phyloP scores from a whole-genome alignment of 2,113 vertebrate species.

The Mola mola region DNA sequence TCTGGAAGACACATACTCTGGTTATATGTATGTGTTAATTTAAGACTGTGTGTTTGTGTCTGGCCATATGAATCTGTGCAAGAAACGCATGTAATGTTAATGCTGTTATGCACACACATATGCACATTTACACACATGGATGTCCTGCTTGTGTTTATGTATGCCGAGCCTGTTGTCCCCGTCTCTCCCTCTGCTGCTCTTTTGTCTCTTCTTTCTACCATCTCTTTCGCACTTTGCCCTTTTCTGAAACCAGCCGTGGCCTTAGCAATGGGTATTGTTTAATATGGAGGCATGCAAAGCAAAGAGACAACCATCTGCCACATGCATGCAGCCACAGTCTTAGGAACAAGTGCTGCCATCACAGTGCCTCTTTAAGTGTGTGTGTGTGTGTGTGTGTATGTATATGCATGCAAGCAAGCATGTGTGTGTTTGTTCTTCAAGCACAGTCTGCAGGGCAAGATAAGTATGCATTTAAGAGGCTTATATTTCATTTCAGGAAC shows the following conservation, averaged over 20 bases:
- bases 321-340: slow-evolving; percentile 66
- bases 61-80: background rate
- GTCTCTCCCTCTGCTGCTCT: slow-evolving; percentile 58
- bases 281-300: slow-evolving; percentile 76
- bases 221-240: slow-evolving; percentile 70
- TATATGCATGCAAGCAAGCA: slow-evolving; percentile 6
- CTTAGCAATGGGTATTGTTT: slow-evolving; percentile 70
- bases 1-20: slow-evolving; percentile 12
- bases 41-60: slow-evolving; percentile 7
- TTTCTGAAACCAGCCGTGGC: slow-evolving; percentile 70
- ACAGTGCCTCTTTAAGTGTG: slow-evolving; percentile 75
- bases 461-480: slow-evolving; percentile 80
- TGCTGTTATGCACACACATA: slow-evolving; percentile 27
- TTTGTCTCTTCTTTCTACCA: slow-evolving; percentile 51
- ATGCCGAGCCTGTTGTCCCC: slow-evolving; percentile 33
- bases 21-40: slow-evolving; percentile 13
- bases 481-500: slow-evolving; percentile 79
- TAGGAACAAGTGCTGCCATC: slow-evolving; percentile 70
- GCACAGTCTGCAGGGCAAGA: slow-evolving; percentile 74
- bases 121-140: slow-evolving; percentile 27
- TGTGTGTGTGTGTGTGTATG: slow-evolving; percentile 17
- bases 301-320: slow-evolving; percentile 78
- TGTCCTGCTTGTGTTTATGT: slow-evolving; percentile 39
- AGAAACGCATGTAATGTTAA: slow-evolving; percentile 9
- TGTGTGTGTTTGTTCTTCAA: slow-evolving; percentile 67